These are phyloP conservation scores for Dryas iulia DNA, from an alignment of 1,140 invertebrate species.

Conservation along the genomic window DNA sequence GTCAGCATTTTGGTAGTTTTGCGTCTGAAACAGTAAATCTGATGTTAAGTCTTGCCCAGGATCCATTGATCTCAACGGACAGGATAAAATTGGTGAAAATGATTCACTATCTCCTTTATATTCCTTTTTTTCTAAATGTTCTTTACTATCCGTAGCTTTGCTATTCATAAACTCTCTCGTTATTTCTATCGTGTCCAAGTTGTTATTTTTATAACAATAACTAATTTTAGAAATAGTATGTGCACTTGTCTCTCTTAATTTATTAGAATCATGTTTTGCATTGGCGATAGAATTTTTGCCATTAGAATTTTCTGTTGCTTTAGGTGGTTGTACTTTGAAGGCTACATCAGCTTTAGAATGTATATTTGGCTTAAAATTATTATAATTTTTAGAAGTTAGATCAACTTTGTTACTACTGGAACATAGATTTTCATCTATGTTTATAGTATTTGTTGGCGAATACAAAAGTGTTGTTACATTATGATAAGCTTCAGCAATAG, in stretches of 20 bases:
- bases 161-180: background rate
- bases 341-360: background rate
- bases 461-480: background rate
- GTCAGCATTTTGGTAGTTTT: background rate
- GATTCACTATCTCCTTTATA: background rate
- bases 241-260: background rate
- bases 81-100: background rate
- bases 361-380: background rate
- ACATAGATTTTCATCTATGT: background rate
- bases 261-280: background rate
- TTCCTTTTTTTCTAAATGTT: background rate
- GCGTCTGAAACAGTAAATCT: too few species aligned
- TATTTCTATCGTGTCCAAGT: background rate
- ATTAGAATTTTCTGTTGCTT: background rate
- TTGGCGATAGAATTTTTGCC: background rate
- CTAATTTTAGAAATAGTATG: too few species aligned
- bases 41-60: background rate
- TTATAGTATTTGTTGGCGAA: background rate
- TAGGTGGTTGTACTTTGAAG: background rate
- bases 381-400: background rate
- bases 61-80: background rate
- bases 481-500: constrained; percentile 1
- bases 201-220: background rate
- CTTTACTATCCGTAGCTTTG: background rate
- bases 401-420: background rate